These are phyloP conservation scores for Petrosia ficiformis DNA, from an alignment of 37 sponge, comb jelly and placozoan species.

Conservation along the genomic window DNA sequence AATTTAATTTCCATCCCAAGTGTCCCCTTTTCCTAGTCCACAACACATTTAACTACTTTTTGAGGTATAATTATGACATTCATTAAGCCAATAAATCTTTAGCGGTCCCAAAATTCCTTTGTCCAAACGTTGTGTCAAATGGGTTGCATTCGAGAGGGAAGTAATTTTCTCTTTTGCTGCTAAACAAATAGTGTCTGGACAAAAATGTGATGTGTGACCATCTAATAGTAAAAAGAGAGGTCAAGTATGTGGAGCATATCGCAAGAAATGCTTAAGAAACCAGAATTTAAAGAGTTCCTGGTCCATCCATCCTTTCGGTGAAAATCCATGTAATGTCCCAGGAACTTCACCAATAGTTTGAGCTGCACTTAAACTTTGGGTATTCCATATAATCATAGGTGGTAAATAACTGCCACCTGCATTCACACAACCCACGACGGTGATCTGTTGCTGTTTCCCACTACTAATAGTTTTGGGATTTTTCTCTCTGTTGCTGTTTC, in stretches of 20 bases:
- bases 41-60: too few relatives aligned
- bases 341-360: slow-evolving; percentile 30
- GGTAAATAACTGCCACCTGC: slow-evolving; percentile 44
- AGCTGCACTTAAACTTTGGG: not conserved
- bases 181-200: slow-evolving; percentile 1
- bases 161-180: slow-evolving; percentile 2
- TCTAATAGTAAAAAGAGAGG: slow-evolving; percentile 30
- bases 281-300: slow-evolving; percentile 14
- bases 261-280: slow-evolving; percentile 31
- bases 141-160: slow-evolving; percentile 37
- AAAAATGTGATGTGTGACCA: slow-evolving; percentile 37
- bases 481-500: slow-evolving; percentile 39
- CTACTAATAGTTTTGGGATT: slow-evolving; percentile 18
- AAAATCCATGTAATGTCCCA: slow-evolving; percentile 44
- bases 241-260: slow-evolving; percentile 21
- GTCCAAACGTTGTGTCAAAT: slow-evolving; percentile 29
- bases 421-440: slow-evolving; percentile 52
- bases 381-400: slow-evolving; percentile 40
- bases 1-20: too few relatives aligned
- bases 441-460: slow-evolving; percentile 37
- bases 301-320: slow-evolving; percentile 39
- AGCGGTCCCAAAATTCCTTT: slow-evolving; percentile 30
- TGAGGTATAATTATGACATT: slow-evolving; percentile 23
- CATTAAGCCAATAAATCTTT: slow-evolving; percentile 19
- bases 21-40: too few relatives aligned